Conservation (phyloP, 2,888 invertebrate genomes). For the Nymphalis urticae region DNA sequence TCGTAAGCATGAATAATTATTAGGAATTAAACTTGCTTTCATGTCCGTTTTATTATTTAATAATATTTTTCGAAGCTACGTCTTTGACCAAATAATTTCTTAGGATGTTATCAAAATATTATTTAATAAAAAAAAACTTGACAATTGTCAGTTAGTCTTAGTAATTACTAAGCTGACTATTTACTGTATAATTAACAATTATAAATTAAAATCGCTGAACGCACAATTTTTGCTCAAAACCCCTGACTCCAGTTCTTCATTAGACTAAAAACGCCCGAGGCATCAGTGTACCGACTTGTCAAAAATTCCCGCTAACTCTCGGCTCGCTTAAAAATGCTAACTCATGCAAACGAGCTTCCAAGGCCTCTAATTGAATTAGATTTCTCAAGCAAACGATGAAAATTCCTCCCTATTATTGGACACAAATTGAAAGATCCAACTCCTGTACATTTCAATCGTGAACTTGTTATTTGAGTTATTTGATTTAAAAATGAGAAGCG, state of each 20-base stretch:
- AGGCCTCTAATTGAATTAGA: slow-evolving; percentile 74
- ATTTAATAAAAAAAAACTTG: not conserved
- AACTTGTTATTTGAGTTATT: slow-evolving; percentile 58
- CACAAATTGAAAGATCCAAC: slow-evolving; percentile 66
- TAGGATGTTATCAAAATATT: too few species aligned
- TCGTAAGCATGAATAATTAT: too few species aligned
- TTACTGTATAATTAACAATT: not conserved
- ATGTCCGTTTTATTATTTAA: too few species aligned
- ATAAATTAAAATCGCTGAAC: slow-evolving; percentile 10
- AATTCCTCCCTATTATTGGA: slow-evolving; percentile 66
- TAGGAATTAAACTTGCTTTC: too few species aligned
- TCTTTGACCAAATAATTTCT: too few species aligned
- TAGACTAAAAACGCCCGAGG: slow-evolving; percentile 31
- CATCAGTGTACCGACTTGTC: slow-evolving; percentile 28
- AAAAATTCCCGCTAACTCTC: slow-evolving; percentile 52
- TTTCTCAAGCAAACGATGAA: slow-evolving; percentile 67
- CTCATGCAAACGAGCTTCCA: slow-evolving; percentile 77
- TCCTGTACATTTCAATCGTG: slow-evolving; percentile 63
- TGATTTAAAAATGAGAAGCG: slow-evolving; percentile 38
- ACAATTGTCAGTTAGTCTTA: too few species aligned
- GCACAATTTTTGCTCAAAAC: slow-evolving; percentile 19
- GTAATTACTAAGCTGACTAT: not conserved
- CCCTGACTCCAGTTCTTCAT: slow-evolving; percentile 26
- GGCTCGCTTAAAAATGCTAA: slow-evolving; percentile 77
- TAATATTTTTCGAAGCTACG: too few species aligned